phyloP scores from a whole-genome alignment of 2,888 invertebrate species.

The Gandaritis pyraliata region DNA sequence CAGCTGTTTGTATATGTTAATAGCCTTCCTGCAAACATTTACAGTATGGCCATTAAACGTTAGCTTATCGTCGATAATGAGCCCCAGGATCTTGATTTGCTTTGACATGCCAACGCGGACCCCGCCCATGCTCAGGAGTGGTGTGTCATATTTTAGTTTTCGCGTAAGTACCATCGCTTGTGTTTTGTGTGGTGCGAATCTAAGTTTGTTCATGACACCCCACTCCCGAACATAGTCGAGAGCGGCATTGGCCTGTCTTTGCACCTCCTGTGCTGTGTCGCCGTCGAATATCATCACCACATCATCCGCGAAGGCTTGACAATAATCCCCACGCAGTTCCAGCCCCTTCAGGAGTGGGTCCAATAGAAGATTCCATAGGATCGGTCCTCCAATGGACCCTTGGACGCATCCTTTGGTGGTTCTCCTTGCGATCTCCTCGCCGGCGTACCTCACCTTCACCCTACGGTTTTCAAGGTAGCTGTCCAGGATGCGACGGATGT shows the following conservation, averaged over 20 bases:
- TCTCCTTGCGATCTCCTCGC: background rate
- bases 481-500: background rate
- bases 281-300: conserved; percentile 21
- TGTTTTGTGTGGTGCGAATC: background rate
- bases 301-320: too few species aligned
- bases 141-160: background rate
- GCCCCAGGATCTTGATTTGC: conserved; percentile 14
- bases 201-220: background rate
- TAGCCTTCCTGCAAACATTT: background rate
- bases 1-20: conserved; percentile 8
- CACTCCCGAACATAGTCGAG: background rate
- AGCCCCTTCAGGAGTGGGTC: conserved; percentile 10
- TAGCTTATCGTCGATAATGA: conserved; percentile 14
- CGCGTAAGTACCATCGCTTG: background rate
- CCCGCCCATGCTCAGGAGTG: background rate
- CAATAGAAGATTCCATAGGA: conserved; percentile 12
- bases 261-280: conserved; percentile 1
- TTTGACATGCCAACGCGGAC: conserved; percentile 12
- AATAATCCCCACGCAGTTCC: background rate
- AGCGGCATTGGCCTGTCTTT: conserved; percentile 5
- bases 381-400: background rate
- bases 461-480: background rate
- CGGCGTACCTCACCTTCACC: background rate
- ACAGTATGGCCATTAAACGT: conserved; percentile 6
- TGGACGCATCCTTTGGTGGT: background rate